Evolutionary conservation across 2,113 vertebrate species (phyloP), one percentile per base, ranked within the genome.

Genomic region (Anoura caudifer): DNA sequence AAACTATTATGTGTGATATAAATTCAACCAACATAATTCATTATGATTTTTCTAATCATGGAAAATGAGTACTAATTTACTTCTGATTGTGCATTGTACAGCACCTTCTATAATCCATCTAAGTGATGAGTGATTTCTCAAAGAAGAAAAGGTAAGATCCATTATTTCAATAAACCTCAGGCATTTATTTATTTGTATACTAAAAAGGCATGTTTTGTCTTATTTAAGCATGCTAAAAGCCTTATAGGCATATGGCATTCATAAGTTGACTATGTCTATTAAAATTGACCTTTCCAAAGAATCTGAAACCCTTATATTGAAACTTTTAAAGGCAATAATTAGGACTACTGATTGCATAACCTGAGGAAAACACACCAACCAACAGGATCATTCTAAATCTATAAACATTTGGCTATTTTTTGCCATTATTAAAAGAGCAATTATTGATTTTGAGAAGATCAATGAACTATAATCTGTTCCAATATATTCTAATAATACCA

Each of bases 41-140:
- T 24, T 59, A 7, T 91, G 24, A 93, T 92, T 98, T 92, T 61
- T 82, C 69, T 76, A 96, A 96, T 91, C 72, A 81, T 10, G 76
- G 7, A 41, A 16, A 1, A 94, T 59, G 80, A 96, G 86, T 69
- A 96, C 97, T 54, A 94, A 75, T 47, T 97, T 96, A 77, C 6
- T 87, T 76, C 22, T 76, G 5, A 95, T 79, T 94, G 65, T 63
- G 1, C 82, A 88, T 17, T 84, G 13, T 43, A 80, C 41, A 20
- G 1, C 11, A 52, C 31, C 13, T 94, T 52, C 5, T 33, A 22
- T 26, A 95, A 56, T 28, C 52, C 33, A 75, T 50, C 33, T 80
- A 80, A 61, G 20, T 87, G 19, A 76, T 59, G 15, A 79, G 1
- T 31, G 33, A 3, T 76, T 92, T 96, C 22, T 84, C 79, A 4